Evolutionary conservation across 2,888 invertebrate genomes (phyloP), one percentile per base, ranked within the genome.

Genomic region (Scelioninae gen. 1): DNA sequence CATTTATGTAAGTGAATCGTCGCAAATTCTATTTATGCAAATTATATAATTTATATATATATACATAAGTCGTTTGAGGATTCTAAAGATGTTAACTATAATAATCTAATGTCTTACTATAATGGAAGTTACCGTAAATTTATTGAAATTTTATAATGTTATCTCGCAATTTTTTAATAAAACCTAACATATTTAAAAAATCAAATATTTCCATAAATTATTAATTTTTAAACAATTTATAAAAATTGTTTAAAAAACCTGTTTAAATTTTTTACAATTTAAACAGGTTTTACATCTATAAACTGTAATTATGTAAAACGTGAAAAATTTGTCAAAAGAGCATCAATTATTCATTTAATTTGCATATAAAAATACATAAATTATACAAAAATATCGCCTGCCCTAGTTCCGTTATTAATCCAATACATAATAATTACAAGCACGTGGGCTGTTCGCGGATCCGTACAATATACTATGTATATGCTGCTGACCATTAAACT

Each of bases 401-500:
- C 47, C 65, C 74, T 43, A 62, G 63, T 56, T 65, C 15, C 38
- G 55, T 23, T 56, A 47, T 56, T 43, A 32, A 53, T 45, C 55
- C 43, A 16, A 63, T 55, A 55, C 23, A 23, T 23, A 29, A 56
- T 58, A 72, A 72, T 72, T 72, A 62, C 51, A 65, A 55, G 34
- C 47, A 65, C 47, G 74, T 74, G 65, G 65, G 63, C 38, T 23
- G 74, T 47, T 29, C 38, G 56, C 55, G 63, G 65, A 29, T 47
- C 56, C 11, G 58, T 34, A 49, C 32, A 74, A 65, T 58, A 51
- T 34, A 75, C 23, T 29, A 29, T n/a, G 23, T 29, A 65, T 29
- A 23, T 23, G 23, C 23, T 2, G 63, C 65, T 16, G 58, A 75
- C 66, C 58, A 49, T 47, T 75, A 75, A 75, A 75, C 58, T 49